Conservation (phyloP, 2,888 invertebrate species). For the Philhelius pedissequus region DNA sequence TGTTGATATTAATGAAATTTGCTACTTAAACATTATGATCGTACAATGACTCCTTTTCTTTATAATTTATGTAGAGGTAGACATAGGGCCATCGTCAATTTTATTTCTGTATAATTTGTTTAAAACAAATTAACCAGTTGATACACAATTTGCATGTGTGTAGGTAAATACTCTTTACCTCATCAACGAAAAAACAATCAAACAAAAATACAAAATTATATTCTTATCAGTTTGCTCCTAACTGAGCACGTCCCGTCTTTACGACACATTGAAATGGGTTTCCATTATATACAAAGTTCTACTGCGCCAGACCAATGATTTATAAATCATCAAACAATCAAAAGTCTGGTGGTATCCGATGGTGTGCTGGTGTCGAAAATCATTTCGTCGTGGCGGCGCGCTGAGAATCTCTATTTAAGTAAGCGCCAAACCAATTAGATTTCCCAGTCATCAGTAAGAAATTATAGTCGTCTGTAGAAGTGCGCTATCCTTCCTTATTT, state of each 20-base stretch:
- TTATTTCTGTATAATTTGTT: no score
- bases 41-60: no score
- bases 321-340: constrained; percentile 57
- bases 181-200: constrained; percentile 5
- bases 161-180: neutral
- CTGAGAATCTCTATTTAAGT: constrained; percentile 48
- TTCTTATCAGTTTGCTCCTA: constrained; percentile 45
- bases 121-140: neutral
- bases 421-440: constrained; percentile 48
- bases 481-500: neutral
- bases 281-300: constrained; percentile 21
- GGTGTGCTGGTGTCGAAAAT: constrained; percentile 1
- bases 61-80: no score
- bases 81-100: no score
- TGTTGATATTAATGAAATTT: no score
- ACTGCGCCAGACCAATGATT: constrained; percentile 61
- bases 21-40: no score
- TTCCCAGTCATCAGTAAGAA: constrained; percentile 62
- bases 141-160: neutral
- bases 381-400: neutral
- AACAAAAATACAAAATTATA: neutral
- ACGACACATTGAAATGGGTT: neutral
- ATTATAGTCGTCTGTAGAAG: constrained; percentile 53
- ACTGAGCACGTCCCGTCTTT: constrained; percentile 6
- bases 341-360: constrained; percentile 9